phyloP scores from a whole-genome alignment of 2,113 vertebrate species.

The Narcine bancroftii region DNA sequence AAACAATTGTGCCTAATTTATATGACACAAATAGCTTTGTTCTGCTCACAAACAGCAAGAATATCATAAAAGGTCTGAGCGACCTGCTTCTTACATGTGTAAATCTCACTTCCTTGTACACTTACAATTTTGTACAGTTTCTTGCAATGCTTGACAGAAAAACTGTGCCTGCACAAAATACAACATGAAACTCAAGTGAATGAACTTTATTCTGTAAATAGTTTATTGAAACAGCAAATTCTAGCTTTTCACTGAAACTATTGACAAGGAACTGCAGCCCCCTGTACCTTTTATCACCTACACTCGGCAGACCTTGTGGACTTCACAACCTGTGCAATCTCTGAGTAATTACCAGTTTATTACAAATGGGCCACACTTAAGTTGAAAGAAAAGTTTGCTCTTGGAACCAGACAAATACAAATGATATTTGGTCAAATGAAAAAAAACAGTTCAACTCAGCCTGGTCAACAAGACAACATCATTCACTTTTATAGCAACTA shows the following conservation, averaged over 20 bases:
- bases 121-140: background rate
- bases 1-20: slow-evolving; percentile 35
- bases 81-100: slow-evolving; percentile 29
- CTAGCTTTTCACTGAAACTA: background rate
- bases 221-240: slow-evolving; percentile 28
- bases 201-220: background rate
- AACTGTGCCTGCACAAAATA: background rate
- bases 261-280: background rate
- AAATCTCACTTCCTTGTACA: slow-evolving; percentile 25
- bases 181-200: background rate
- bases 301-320: slow-evolving; percentile 10
- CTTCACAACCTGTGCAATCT: background rate
- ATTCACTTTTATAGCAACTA: background rate
- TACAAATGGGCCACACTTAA: background rate
- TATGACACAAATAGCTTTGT: slow-evolving; percentile 13
- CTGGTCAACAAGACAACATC: background rate
- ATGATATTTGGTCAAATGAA: background rate
- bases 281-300: background rate
- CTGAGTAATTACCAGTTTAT: slow-evolving; percentile 7
- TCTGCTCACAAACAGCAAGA: slow-evolving; percentile 31
- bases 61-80: slow-evolving; percentile 5
- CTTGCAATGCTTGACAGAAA: background rate
- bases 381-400: background rate
- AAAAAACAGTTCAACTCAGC: background rate
- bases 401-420: background rate